Percentiles rank a stretch among this genome's conserved stretches.
These are phyloP conservation scores for Ypsolopha scabrella DNA, from an alignment of 2,888 invertebrate species.

Conservation along the genomic window DNA sequence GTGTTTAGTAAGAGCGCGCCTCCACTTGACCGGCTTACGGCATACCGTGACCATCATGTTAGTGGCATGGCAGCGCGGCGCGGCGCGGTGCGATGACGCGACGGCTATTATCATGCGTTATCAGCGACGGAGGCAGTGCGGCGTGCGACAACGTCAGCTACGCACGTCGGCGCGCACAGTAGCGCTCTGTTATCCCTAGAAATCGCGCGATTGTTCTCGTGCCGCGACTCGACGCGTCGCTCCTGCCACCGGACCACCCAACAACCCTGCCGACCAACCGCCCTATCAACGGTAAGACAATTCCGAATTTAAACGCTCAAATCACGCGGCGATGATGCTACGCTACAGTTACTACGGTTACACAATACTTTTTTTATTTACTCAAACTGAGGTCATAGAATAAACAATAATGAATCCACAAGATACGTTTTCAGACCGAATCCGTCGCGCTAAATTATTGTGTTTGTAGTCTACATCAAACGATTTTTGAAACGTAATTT, in stretches of 20 bases:
- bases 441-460: neutral
- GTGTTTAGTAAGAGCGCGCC: too few species aligned
- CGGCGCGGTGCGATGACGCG: conserved; percentile 27
- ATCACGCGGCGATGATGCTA: too few species aligned
- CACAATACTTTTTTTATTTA: neutral
- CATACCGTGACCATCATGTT: too few species aligned
- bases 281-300: neutral
- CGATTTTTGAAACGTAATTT: conserved; percentile 14
- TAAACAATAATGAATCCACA: neutral
- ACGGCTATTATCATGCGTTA: conserved; percentile 54
- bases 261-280: neutral
- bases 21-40: too few species aligned
- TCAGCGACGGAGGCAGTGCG: conserved; percentile 32
- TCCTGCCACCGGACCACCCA: neutral
- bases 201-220: neutral
- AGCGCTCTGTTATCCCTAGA: neutral
- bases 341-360: neutral
- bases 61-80: too few species aligned
- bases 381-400: neutral
- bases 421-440: neutral
- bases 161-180: conserved; percentile 29
- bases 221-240: neutral
- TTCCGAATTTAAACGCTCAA: neutral
- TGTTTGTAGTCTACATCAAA: neutral
- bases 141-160: conserved; percentile 41